Percentiles rank a stretch among this genome's conserved stretches.
Evolutionary conservation across 1,140 invertebrate genomes (phyloP).

Genomic region (Trypoxylus dichotomus): DNA sequence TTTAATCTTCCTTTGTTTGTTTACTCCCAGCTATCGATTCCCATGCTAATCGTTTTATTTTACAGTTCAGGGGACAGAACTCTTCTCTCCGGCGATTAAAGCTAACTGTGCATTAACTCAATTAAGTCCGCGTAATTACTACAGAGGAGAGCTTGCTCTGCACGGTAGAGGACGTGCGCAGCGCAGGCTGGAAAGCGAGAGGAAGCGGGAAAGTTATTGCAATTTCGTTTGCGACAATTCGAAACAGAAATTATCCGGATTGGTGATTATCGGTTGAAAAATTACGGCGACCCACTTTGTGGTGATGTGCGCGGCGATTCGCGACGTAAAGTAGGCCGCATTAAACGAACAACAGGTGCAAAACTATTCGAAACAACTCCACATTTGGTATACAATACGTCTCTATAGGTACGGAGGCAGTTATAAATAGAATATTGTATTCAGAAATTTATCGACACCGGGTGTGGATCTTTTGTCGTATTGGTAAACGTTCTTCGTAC

Average conservation of each 20-base stretch:
- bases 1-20: background rate
- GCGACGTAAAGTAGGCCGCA: background rate
- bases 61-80: conserved; percentile 11
- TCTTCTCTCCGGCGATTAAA: conserved; percentile 9
- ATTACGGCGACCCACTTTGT: background rate
- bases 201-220: background rate
- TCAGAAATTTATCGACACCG: background rate
- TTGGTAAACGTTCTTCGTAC: background rate
- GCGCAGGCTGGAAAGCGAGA: background rate
- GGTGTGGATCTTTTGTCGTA: background rate
- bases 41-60: conserved; percentile 17
- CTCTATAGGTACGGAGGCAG: background rate
- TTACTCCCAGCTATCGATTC: background rate
- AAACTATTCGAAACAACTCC: background rate
- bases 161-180: background rate
- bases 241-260: background rate
- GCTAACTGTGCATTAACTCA: conserved; percentile 21
- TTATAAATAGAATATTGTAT: background rate
- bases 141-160: background rate
- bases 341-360: background rate
- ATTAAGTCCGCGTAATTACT: conserved; percentile 14
- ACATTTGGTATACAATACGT: background rate
- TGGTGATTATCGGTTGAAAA: background rate
- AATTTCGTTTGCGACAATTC: background rate
- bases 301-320: background rate